Evolutionary conservation across 2,113 vertebrate genomes (phyloP).

Genomic region (Lepidothrix coronata): DNA sequence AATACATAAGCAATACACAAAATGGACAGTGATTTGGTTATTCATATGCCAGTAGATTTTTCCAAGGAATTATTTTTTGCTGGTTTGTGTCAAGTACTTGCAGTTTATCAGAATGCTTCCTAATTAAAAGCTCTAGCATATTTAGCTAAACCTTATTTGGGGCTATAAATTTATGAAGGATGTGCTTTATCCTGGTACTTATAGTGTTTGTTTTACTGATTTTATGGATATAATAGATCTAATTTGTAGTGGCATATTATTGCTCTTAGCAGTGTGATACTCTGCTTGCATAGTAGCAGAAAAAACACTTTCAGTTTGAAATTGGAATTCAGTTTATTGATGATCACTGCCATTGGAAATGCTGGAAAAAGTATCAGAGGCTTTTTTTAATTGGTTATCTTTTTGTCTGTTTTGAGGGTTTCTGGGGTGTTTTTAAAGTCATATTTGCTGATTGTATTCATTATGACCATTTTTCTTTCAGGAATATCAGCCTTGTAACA

Average conservation of each 20-base stretch:
- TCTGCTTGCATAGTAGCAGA: not conserved
- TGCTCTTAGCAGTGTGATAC: not conserved
- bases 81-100: not conserved
- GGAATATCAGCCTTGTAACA: conserved; percentile 96
- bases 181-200: not conserved
- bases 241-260: not conserved
- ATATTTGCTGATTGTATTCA: not conserved
- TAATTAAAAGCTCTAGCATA: not conserved
- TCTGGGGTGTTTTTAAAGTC: not conserved
- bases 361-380: not conserved
- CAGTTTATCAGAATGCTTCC: not conserved
- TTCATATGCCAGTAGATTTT: not conserved
- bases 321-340: not conserved
- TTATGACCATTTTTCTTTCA: conserved; percentile 29
- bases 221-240: not conserved
- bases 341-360: not conserved
- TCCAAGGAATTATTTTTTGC: not conserved
- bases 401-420: not conserved
- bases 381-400: not conserved
- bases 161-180: not conserved
- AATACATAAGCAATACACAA: not conserved
- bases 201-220: not conserved
- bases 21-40: not conserved
- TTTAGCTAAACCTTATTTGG: not conserved
- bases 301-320: not conserved